Evolutionary conservation across 2,888 invertebrate species (phyloP).

Genomic region (Dioctria linearis): DNA sequence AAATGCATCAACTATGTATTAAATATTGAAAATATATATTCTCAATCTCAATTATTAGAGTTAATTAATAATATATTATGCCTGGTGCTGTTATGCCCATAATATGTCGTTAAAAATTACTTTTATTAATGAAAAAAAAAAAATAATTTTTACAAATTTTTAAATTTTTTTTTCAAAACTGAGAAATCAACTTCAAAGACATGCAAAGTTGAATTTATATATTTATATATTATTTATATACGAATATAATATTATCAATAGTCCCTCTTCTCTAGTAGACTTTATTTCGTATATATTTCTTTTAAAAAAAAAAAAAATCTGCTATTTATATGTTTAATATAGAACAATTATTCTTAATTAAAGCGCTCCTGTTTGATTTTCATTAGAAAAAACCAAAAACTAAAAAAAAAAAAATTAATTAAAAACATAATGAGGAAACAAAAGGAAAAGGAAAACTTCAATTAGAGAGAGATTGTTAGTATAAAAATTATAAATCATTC

Average conservation of each 20-base stretch:
- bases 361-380: conserved; percentile 63
- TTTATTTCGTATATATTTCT: conserved; percentile 35
- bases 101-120: conserved; percentile 35
- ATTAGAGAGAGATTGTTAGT: conserved; percentile 9
- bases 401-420: neutral
- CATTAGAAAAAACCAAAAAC: conserved; percentile 35
- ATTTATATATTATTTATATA: conserved; percentile 21
- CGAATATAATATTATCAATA: conserved; percentile 30
- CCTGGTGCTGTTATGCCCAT: conserved; percentile 32
- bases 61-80: neutral
- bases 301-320: conserved; percentile 20
- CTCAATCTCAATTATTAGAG: no score
- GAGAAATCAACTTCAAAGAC: conserved; percentile 50
- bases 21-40: no score
- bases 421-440: conserved; percentile 32
- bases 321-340: conserved; percentile 35
- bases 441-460: conserved; percentile 33
- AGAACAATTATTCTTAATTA: conserved; percentile 59
- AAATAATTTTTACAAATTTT: conserved; percentile 46
- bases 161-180: conserved; percentile 22
- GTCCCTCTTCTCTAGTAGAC: conserved; percentile 37
- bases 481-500: conserved; percentile 28
- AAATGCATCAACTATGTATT: no score
- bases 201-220: conserved; percentile 45
- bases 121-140: conserved; percentile 37